Base-by-base conservation (phyloP, 2,797 vertebrate genomes). In the Platyrinchus mystaceus region DNA sequence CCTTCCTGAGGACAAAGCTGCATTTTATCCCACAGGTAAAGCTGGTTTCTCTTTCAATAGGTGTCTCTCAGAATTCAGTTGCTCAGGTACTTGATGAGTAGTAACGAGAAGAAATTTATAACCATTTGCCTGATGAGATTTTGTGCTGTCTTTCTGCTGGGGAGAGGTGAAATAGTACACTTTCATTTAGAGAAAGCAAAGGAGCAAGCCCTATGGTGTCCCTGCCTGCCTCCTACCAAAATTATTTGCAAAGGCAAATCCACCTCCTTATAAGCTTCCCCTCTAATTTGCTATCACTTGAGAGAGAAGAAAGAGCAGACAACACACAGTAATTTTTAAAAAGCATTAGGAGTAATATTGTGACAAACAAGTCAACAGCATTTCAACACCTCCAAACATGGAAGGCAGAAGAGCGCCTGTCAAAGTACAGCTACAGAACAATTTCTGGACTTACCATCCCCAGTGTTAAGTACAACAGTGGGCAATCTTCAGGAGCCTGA, bases 301-400 rank as follows among this genome's bases (percentile, higher is more conserved):
- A 44, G 71, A 91, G 30, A 82, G 41, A 89, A 78, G 67, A 66
- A 88, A 79, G 43, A 95, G 63, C 56, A 93, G 78, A 46, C 58
- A 92, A 59, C 34, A 89, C 60, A 47, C 32, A 85, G 81, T 82
- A 88, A 88, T 68, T 96, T 95, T 81, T 89, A 74, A 87, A 88
- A 85, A 49, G 66, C 73, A 76, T 93, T 87, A 92, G 59, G 68
- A 92, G 89, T 85, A 96, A 95, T 94, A 92, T 67, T 94, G 94
- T 96, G 95, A 93, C 95, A 97, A 87, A 93, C 60, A 58, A 84
- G 41, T 93, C 90, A 56, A 85, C 6, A 46, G 58, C 50, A 53
- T 74, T 64, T 96, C 90, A 59, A 89, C 7, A 53, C 50, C 67
- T 93, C 85, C 52, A 76, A 86, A 88, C 46, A 37, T 79, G 62